Evolutionary conservation across 2,797 vertebrate genomes (phyloP), one percentile per base, ranked within the genome.

Genomic region (Eidolon dupreanum): DNA sequence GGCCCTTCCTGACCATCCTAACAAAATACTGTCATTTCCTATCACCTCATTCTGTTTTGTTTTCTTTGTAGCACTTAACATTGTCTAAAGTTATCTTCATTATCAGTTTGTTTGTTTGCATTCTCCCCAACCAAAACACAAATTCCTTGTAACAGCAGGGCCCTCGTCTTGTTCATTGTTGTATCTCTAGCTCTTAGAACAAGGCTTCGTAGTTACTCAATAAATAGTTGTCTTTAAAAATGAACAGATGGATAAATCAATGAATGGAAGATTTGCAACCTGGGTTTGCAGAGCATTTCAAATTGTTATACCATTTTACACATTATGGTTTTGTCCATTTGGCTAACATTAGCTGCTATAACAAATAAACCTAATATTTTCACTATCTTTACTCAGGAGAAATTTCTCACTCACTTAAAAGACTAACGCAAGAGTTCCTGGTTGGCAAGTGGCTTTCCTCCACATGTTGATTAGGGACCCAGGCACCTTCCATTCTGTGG

Each of bases 281-380:
- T 71, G 53, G 43, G 6, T 85, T 88, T 70, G 28, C 63, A 20
- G 41, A 65, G 46, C 43, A 49, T 38, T 49, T 88, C 55, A 59
- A 83, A 49, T 33, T 22, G 59, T 70, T 2, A 22, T 11, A 86
- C 28, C 38, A 59, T 57, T 65, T 87, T 16, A 41, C 36, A n/a
- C 6, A 28, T 7, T 11, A 83, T 2, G 3, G 26, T 38, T 85
- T 93, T 66, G 17, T 74, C 46, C 11, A 20, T 92, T 41, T 63
- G 20, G 53, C 57, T 91, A 51, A 53, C 6, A 51, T 31, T 22
- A 61, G 49, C n/a, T 36, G 19, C 84, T 93, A 0, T 61, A 82
- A 95, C 74, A 75, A 93, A 92, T 51, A 71, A 94, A 38, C 41
- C 31, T 51, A 53, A 65, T 20, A 88, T 36, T 59, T 71, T 53